Evolutionary conservation across 1,140 invertebrate species (phyloP).

Genomic region (Bombus superbus): DNA sequence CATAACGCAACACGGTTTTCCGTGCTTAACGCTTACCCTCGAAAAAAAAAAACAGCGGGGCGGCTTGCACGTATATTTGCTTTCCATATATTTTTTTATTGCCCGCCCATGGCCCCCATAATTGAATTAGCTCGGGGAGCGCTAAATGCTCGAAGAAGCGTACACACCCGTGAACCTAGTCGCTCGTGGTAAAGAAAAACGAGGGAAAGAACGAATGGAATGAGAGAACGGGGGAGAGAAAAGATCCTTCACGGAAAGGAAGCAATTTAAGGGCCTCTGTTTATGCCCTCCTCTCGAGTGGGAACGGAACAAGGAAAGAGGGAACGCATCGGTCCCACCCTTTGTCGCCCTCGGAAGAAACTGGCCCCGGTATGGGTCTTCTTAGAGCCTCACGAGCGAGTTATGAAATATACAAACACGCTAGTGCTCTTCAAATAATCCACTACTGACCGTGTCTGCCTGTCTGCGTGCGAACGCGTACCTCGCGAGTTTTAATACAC

Average conservation of each 20-base stretch:
- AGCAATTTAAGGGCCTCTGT: conserved; percentile 60
- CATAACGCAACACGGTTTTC: not conserved
- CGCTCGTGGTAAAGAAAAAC: not conserved
- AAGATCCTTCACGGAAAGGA: conserved; percentile 45
- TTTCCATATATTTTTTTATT: conserved; percentile 46
- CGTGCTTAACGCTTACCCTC: conserved; percentile 23
- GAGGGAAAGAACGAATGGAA: not conserved
- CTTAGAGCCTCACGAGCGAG: conserved; percentile 68
- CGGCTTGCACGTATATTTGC: conserved; percentile 36
- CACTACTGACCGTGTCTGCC: conserved; percentile 2
- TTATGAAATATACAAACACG: conserved; percentile 79
- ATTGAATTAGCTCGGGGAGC: conserved; percentile 65
- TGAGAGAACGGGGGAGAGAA: not conserved
- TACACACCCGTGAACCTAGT: not conserved
- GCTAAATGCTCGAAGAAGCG: conserved; percentile 57
- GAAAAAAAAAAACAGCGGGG: conserved; percentile 3
- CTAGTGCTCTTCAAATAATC: conserved; percentile 74
- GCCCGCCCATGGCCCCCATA: conserved; percentile 37
- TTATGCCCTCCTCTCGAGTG: conserved; percentile 42
- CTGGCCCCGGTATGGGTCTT: conserved; percentile 46
- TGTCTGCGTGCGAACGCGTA: not conserved
- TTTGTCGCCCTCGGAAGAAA: conserved; percentile 54
- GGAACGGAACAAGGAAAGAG: not conserved
- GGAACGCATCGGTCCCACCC: conserved; percentile 34
- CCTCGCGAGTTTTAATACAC: not conserved